Evolutionary conservation across 2,888 invertebrate species (phyloP).

Genomic region (Hermaeophaga mercurialis): DNA sequence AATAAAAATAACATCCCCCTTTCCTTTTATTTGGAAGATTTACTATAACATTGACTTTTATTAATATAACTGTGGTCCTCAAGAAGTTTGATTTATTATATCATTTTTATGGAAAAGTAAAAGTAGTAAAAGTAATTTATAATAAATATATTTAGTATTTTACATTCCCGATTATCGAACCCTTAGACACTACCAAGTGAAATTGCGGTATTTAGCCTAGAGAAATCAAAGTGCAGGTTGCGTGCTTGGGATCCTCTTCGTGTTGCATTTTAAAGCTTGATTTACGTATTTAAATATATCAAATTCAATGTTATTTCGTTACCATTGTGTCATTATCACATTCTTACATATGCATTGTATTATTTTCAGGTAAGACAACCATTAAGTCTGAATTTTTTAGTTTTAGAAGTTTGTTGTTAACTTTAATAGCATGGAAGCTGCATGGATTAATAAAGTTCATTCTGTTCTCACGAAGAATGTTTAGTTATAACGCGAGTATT

Average conservation of each 20-base stretch:
- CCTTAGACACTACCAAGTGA: slow-evolving; percentile 1
- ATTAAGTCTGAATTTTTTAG: neutral
- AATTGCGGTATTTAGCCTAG: neutral
- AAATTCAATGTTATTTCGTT: slow-evolving; percentile 8
- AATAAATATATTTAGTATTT: no score
- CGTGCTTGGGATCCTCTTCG: neutral
- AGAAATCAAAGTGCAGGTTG: slow-evolving; percentile 1
- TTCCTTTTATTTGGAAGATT: no score
- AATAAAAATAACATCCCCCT: no score
- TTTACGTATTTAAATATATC: slow-evolving; percentile 4
- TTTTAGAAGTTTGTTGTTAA: no score
- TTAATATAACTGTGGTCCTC: no score
- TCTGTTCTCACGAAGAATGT: neutral
- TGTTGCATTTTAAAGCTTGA: neutral
- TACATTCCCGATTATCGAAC: no score
- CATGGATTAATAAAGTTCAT: neutral
- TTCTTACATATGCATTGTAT: neutral
- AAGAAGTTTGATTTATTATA: no score
- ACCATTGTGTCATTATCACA: no score
- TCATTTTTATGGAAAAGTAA: no score
- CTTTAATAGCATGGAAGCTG: neutral
- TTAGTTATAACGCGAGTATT: neutral
- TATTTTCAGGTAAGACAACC: slow-evolving; percentile 5
- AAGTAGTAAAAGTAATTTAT: no score
- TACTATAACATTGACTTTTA: no score